Percentiles rank a stretch among this genome's conserved stretches.
These are phyloP conservation scores for Drosophila parvula DNA, from an alignment of 1,140 invertebrate species.

Conservation along the genomic window DNA sequence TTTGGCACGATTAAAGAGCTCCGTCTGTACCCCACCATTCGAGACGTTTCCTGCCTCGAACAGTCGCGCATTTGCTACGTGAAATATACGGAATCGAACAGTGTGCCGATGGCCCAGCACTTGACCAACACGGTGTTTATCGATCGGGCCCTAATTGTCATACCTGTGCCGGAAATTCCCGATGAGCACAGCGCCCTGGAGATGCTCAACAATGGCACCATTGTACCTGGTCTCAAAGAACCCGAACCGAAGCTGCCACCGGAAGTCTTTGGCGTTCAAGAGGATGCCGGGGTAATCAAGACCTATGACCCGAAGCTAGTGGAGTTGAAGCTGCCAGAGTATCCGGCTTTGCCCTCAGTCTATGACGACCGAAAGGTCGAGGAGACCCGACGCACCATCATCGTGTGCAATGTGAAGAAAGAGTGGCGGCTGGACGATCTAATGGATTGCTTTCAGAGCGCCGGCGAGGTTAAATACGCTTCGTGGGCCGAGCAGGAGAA, in stretches of 20 bases:
- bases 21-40: conserved; percentile 95
- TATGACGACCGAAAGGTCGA: conserved; percentile 96
- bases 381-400: conserved; percentile 96
- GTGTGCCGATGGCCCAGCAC: conserved; percentile 96
- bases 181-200: conserved; percentile 97
- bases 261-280: conserved; percentile 94
- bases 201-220: conserved; percentile 93
- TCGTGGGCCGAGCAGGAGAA: conserved; percentile 94
- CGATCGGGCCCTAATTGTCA: conserved; percentile 97
- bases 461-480: conserved; percentile 98
- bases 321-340: conserved; percentile 93
- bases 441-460: conserved; percentile 93
- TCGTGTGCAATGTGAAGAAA: conserved; percentile 91
- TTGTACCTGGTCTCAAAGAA: conserved; percentile 91
- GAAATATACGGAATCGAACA: conserved; percentile 93
- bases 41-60: conserved; percentile 94
- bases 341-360: conserved; percentile 95
- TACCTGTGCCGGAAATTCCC: conserved; percentile 96
- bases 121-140: conserved; percentile 99
- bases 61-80: conserved; percentile 98
- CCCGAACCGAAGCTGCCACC: conserved; percentile 94
- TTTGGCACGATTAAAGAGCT: conserved; percentile 98
- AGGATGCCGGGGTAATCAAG: conserved; percentile 92
- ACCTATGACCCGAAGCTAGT: conserved; percentile 96
- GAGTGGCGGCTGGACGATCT: conserved; percentile 90